phyloP scores from a whole-genome alignment of 2,797 vertebrate species.

The Falco rusticolus region DNA sequence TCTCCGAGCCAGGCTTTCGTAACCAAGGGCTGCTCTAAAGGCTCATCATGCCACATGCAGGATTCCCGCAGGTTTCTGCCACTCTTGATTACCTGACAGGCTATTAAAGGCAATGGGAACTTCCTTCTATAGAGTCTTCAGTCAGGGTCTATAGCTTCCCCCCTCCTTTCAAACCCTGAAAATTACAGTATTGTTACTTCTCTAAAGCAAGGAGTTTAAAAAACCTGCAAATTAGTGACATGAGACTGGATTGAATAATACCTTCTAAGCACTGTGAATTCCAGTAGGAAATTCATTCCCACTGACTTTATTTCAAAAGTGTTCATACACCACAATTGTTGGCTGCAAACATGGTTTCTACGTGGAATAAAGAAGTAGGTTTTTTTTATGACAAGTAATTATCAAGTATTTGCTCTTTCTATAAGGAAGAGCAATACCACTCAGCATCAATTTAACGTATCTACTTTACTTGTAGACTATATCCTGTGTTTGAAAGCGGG shows the following conservation, averaged over 20 bases:
- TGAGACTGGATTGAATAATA: not conserved
- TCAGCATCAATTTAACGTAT: not conserved
- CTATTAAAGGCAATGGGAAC: not conserved
- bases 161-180: not conserved
- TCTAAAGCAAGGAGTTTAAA: not conserved
- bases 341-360: not conserved
- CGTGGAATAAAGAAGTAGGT: not conserved
- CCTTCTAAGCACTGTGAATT: conserved; percentile 6
- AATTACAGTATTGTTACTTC: not conserved
- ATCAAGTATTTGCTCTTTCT: not conserved
- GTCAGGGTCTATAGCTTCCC: not conserved
- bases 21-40: not conserved
- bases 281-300: not conserved
- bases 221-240: not conserved
- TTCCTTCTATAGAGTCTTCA: not conserved
- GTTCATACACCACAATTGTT: not conserved
- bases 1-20: not conserved
- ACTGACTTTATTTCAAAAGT: not conserved
- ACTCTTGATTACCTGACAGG: not conserved
- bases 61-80: not conserved
- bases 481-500: not conserved
- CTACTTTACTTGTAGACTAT: not conserved
- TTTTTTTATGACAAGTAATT: not conserved
- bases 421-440: not conserved
- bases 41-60: not conserved